Evolutionary conservation across 2,797 vertebrate species (phyloP).

Genomic region (Bufotes viridis): DNA sequence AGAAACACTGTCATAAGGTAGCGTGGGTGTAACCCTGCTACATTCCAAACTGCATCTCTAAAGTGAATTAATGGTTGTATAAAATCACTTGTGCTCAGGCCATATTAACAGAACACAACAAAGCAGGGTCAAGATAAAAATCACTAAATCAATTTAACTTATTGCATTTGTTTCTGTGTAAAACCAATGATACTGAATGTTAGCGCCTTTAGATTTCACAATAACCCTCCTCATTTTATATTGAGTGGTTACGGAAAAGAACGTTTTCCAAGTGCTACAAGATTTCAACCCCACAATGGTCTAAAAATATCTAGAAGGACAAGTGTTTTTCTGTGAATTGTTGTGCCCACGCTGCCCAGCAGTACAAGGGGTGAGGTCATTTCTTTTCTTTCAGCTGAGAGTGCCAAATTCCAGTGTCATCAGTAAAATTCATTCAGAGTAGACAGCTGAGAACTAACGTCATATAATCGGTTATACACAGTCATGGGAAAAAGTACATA

Average conservation of each 20-base stretch:
- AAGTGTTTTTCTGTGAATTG: slow-evolving; percentile 15
- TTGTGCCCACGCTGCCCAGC: background rate
- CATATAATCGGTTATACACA: background rate
- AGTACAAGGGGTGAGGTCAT: background rate
- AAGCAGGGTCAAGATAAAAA: background rate
- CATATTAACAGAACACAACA: background rate
- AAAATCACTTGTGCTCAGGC: background rate
- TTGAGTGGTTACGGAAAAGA: background rate
- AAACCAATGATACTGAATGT: background rate
- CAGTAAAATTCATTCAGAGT: background rate
- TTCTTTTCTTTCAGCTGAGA: background rate
- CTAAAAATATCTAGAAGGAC: background rate
- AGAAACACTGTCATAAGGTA: background rate
- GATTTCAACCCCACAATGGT: slow-evolving; percentile 1
- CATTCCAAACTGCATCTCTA: background rate
- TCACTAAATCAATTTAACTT: background rate
- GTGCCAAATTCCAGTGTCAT: slow-evolving; percentile 5
- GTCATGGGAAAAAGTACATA: too few relatives aligned
- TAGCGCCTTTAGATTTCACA: background rate
- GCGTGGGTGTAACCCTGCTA: background rate
- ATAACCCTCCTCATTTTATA: background rate
- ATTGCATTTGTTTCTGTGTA: background rate
- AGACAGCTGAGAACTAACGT: background rate
- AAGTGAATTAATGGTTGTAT: background rate
- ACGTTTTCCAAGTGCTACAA: background rate